Base-by-base conservation (phyloP, 2,797 vertebrate species). In the Acanthis flammea region DNA sequence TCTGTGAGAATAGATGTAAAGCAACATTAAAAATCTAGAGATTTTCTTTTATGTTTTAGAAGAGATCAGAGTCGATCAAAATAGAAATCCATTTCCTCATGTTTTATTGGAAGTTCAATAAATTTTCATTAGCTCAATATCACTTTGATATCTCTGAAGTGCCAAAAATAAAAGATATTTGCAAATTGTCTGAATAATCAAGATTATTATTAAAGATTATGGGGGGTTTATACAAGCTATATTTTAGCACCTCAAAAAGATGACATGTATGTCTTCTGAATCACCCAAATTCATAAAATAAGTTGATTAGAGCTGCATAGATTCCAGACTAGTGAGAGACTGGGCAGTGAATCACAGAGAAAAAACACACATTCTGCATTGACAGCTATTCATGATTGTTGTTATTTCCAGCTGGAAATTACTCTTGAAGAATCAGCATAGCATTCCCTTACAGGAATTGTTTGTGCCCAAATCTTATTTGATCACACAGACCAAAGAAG, bases 341-440 rank as follows among this genome's bases (percentile, higher is more conserved):
- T 74, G 37, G 31, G 42, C 86, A 53, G 16, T 25, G 47, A 51
- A 53, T 44, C 13, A 27, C 17, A 27, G 28, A 85, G 24, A 53
- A 91, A 44, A 28, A 89, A 30, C 14, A 16, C 31, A 57, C 6
- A 42, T 42, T 87, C 63, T 72, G 27, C 14, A 39, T 15, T 72
- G 54, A 42, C n/a, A 66, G 10, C 15, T 73, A 18, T 58, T 91
- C 9, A 63, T 45, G 17, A 30, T 84, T 65, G 50, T 35, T 88
- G n/a, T 35, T 73, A 42, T 92, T 94, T 91, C 72, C 55, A 90
- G 19, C 45, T 87, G 58, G 22, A 42, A 77, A 44, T 37, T 1
- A 35, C 39, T 54, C 37, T 39, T 78, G 50, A 85, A 27, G 41
- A 75, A 74, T 48, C 45, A 53, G n/a, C 16, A 19, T 8, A 51